A percentile compares a stretch with the other conserved stretches of the same genome.
Conservation (phyloP, 2,888 invertebrate genomes). For the Torymus texanus region DNA sequence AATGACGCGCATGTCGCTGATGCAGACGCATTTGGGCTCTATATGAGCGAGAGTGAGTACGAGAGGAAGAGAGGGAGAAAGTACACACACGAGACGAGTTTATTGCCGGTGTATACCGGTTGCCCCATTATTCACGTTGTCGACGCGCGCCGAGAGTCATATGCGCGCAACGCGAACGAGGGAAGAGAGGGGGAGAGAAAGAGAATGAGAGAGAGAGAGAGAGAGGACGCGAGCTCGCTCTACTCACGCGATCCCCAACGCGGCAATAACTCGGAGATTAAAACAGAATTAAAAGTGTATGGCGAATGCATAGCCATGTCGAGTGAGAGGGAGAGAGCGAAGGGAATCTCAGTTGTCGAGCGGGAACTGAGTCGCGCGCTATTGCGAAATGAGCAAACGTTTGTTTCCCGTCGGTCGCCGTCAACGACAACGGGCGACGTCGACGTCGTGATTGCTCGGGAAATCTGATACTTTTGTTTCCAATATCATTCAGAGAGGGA, state of each 20-base stretch:
- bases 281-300: slow-evolving; percentile 71
- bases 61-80: neutral
- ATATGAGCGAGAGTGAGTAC: neutral
- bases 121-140: slow-evolving; percentile 66
- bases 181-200: slow-evolving; percentile 62
- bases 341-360: slow-evolving; percentile 60
- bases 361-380: slow-evolving; percentile 57
- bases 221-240: slow-evolving; percentile 42
- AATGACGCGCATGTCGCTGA: slow-evolving; percentile 25
- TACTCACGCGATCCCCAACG: slow-evolving; percentile 61
- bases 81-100: slow-evolving; percentile 56
- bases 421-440: no score
- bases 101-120: slow-evolving; percentile 59
- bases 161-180: slow-evolving; percentile 59
- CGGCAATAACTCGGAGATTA: slow-evolving; percentile 74
- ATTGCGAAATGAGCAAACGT: slow-evolving; percentile 60
- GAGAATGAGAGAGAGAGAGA: slow-evolving; percentile 58
- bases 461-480: slow-evolving; percentile 38
- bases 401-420: slow-evolving; percentile 14
- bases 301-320: slow-evolving; percentile 21
- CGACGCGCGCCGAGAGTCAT: slow-evolving; percentile 60
- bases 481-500: slow-evolving; percentile 1
- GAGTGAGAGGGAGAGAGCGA: slow-evolving; percentile 15
- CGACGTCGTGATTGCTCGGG: slow-evolving; percentile 26
- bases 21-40: slow-evolving; percentile 18